Base-by-base conservation (phyloP, 1,140 invertebrate species). In the Paralvinella palmiformis region DNA sequence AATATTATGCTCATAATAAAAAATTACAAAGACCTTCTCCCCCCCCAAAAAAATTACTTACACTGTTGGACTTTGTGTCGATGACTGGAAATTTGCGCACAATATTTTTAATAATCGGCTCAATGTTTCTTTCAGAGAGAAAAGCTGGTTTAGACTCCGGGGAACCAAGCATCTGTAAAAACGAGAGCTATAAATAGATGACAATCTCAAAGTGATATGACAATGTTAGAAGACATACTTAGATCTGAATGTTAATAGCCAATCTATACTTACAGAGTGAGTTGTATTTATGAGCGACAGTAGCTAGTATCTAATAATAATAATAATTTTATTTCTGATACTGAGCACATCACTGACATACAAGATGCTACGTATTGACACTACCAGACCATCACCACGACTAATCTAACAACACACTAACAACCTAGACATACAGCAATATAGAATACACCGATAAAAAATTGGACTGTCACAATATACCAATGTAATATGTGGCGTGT, bases 81-180 rank as follows among this genome's bases (percentile, higher is more conserved):
- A 97, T 90, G 69, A 92, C 92, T 7, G 96, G 97, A 81, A 99
- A 99, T 76, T 91, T 88, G 74, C 92, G 88, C 0, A 96, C 88
- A 72, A 99, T 92, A 59, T 90, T 89, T 77, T 96, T 96, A 36
- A 99, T 94, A 5, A 92, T 91, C 10, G 92, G 92, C 74, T 99
- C 96, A 56, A 99, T 83, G 10, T 86, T 89, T 83, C 99, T 99
- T 75, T 99, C 78, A 48, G 72, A 72, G 0, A 99, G 79, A 79
- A 98, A 98, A 3, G 89, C 88, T 33, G 97, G 96, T 79, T 98
- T 98, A 0, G 94, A 96, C 82, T 98, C 98, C 1, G 94, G 88
- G 85, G 98, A 96, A 5, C 92, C 92, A 77, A 96, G 95, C 57
- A 94, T 95, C 84, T 87, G 71, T 20, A 74, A 72, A 53, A 41